Base-by-base conservation (phyloP, 1,140 invertebrate genomes). In the Patella vulgata region DNA sequence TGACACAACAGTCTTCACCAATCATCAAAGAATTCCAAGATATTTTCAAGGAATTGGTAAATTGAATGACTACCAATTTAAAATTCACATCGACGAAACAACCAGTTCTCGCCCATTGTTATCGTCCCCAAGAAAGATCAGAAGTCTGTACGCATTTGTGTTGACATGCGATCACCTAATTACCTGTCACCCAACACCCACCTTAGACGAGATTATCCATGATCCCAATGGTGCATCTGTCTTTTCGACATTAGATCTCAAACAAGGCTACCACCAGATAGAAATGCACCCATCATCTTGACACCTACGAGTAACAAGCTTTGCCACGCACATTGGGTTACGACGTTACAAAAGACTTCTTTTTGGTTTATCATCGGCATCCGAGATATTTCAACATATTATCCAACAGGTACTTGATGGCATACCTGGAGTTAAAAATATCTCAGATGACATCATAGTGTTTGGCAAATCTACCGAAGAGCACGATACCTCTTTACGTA, bases 201-300 rank as follows among this genome's bases (percentile, higher is more conserved):
- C 70, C 12, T 50, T 69, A 2, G 67, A 73, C 40, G 64, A 70
- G 30, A 40, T 78, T 8, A 30, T 66, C 12, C 12, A 58, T 40
- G 68, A 69, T 5, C 54, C 74, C 31, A 74, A 82, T 59, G 68
- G 63, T 14, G 48, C 68, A 2, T 62, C 55, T 39, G 36, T 72
- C 4, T 80, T 79, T 52, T 69, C 68, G 6, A 77, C 73, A 40
- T 8, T 82, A 1, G 78, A 78, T 50, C 48, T 78, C 1, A 62
- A 57, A 28, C 30, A 63, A 11, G 73, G 65, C 11, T 82, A 62
- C 39, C 70, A 73, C 40, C 76, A 75, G 47, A 17, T 74, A 12
- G 64, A 66, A 39, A 48, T 77, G 11, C 46, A 64, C 43, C 21
- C 63, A 59, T 53, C 58, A 21, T 61, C 51, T n/a, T 55, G 75